These are phyloP conservation scores for Glossophaga mutica DNA, from an alignment of 2,797 vertebrate genomes.

Conservation along the genomic window DNA sequence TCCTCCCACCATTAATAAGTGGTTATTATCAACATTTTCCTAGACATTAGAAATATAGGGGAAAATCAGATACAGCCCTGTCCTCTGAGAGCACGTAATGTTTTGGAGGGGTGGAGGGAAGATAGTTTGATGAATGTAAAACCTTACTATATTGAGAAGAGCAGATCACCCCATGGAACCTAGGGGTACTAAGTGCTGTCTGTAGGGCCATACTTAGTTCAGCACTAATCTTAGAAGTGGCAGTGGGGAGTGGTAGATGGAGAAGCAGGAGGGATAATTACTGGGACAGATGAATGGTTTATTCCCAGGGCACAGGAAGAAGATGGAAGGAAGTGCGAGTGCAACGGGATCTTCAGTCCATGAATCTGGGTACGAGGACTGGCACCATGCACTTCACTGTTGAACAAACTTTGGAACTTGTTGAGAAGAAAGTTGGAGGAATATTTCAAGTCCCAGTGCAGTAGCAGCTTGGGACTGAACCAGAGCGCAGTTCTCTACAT, in stretches of 20 bases:
- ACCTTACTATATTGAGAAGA: not conserved
- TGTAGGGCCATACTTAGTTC: not conserved
- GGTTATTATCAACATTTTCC: not conserved
- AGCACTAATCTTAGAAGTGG: not conserved
- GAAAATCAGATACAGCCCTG: not conserved
- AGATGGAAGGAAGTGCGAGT: not conserved
- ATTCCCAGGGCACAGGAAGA: not conserved
- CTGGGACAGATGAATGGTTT: not conserved
- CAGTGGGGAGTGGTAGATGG: not conserved
- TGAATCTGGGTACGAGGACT: not conserved
- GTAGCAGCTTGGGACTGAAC: not conserved
- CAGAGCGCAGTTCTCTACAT: not conserved
- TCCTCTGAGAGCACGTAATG: not conserved
- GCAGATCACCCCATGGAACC: not conserved
- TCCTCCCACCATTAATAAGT: not conserved
- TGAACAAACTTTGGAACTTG: not conserved
- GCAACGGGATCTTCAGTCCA: not conserved
- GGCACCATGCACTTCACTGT: not conserved
- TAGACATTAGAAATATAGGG: not conserved
- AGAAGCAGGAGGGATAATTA: not conserved
- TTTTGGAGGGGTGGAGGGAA: not conserved
- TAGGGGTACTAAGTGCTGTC: not conserved
- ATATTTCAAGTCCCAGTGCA: not conserved
- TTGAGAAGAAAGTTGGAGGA: not conserved
- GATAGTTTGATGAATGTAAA: not conserved